A percentile compares a stretch with the other conserved stretches of the same genome.
Evolutionary conservation across 2,888 invertebrate genomes (phyloP).

Genomic region (Tetragonula carbonaria): DNA sequence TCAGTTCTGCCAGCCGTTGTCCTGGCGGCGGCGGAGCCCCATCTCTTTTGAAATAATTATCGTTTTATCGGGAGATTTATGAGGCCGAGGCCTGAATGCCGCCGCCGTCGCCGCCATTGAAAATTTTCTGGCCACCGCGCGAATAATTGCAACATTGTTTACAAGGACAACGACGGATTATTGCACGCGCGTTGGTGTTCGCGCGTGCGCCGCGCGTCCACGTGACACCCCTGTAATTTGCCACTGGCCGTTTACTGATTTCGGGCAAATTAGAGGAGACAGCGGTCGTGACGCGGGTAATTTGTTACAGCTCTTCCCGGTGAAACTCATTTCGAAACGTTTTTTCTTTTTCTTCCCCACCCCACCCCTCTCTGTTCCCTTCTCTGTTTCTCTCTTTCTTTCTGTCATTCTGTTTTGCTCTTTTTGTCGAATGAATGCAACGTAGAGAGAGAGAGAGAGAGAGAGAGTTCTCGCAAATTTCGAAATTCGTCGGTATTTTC

Average conservation of each 20-base stretch:
- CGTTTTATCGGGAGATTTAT: constrained; percentile 59
- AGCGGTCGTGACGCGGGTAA: constrained; percentile 14
- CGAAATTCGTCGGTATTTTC: not conserved
- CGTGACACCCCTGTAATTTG: constrained; percentile 32
- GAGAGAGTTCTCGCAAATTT: not conserved
- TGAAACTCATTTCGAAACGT: constrained; percentile 5
- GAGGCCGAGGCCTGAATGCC: constrained; percentile 10
- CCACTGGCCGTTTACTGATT: constrained; percentile 37
- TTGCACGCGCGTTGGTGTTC: not conserved
- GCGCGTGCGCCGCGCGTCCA: not conserved
- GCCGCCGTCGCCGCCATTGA: not conserved
- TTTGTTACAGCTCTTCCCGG: constrained; percentile 28
- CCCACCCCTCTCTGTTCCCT: not conserved
- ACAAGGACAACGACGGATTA: constrained; percentile 7
- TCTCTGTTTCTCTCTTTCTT: not conserved
- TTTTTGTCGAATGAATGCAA: not conserved
- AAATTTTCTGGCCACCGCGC: constrained; percentile 41
- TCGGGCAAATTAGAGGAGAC: constrained; percentile 32
- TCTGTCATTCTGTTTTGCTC: not conserved
- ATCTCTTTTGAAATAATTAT: constrained; percentile 43
- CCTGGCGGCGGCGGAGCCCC: too few species aligned
- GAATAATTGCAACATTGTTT: constrained; percentile 48
- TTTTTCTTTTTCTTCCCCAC: not conserved
- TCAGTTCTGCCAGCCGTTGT: too few species aligned
- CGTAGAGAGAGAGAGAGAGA: too few species aligned